A percentile compares a stretch with the other conserved stretches of the same genome.
phyloP scores from a whole-genome alignment of 2,797 vertebrate species.

The Eremophila alpestris region DNA sequence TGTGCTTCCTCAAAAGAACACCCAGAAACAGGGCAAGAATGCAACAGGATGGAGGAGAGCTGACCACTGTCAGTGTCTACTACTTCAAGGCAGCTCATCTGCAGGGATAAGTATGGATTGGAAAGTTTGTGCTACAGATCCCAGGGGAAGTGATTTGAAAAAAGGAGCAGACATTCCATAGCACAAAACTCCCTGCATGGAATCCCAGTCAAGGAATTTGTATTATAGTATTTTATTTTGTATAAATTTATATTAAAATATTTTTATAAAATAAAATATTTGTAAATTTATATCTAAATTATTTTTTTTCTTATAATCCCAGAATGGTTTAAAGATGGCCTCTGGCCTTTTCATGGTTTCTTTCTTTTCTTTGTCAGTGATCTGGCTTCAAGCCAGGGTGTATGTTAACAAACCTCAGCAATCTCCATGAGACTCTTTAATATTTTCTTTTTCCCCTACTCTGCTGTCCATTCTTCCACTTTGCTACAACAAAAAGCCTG shows the following conservation, averaged over 20 bases:
- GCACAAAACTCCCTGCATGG: background rate
- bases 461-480: background rate
- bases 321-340: background rate
- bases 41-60: background rate
- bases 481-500: background rate
- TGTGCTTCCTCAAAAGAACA: accelerated
- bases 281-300: background rate
- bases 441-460: background rate
- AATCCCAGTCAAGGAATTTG: background rate
- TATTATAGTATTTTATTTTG: background rate
- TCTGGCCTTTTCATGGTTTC: background rate
- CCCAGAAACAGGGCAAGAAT: background rate
- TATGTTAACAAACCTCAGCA: background rate
- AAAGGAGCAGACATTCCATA: background rate
- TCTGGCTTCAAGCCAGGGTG: background rate
- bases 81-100: accelerated
- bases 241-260: too few relatives aligned
- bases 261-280: too few relatives aligned
- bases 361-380: background rate
- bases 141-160: background rate
- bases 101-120: background rate
- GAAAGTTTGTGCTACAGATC: background rate
- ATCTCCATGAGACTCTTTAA: background rate
- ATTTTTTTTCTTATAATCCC: background rate
- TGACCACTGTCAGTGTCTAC: background rate